These are phyloP conservation scores for Pterostichus niger DNA, from an alignment of 2,888 invertebrate species.

Conservation along the genomic window DNA sequence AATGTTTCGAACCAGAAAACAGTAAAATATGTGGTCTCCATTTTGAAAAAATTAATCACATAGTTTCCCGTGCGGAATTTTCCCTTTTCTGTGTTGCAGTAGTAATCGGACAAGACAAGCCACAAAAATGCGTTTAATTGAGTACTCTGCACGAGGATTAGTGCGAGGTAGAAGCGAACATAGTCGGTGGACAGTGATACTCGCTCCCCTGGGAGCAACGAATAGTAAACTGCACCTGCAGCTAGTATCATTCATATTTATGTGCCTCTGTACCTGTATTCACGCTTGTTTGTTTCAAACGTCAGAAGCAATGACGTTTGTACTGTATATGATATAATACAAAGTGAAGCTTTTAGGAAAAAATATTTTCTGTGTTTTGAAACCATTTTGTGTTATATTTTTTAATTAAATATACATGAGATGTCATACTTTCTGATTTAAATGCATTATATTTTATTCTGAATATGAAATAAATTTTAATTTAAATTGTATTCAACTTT, in stretches of 20 bases:
- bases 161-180: slow-evolving; percentile 3
- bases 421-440: slow-evolving; percentile 5
- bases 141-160: slow-evolving; percentile 20
- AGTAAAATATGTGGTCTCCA: neutral
- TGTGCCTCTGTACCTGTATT: slow-evolving; percentile 30
- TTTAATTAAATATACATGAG: slow-evolving; percentile 18
- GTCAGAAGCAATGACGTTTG: slow-evolving; percentile 33
- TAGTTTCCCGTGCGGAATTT: neutral
- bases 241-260: slow-evolving; percentile 57
- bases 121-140: slow-evolving; percentile 40
- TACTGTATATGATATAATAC: slow-evolving; percentile 40
- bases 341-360: slow-evolving; percentile 34
- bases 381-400: slow-evolving; percentile 38
- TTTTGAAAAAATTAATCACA: slow-evolving; percentile 16
- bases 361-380: slow-evolving; percentile 30
- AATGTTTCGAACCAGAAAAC: too few species aligned
- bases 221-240: slow-evolving; percentile 47
- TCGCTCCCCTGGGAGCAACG: slow-evolving; percentile 8
- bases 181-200: neutral
- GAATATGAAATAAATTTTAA: slow-evolving; percentile 26
- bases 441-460: neutral
- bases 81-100: neutral
- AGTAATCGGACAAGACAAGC: slow-evolving; percentile 22
- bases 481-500: slow-evolving; percentile 25
- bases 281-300: slow-evolving; percentile 44